phyloP scores from a whole-genome alignment of 2,888 invertebrate genomes.

The Tineola bisselliella region DNA sequence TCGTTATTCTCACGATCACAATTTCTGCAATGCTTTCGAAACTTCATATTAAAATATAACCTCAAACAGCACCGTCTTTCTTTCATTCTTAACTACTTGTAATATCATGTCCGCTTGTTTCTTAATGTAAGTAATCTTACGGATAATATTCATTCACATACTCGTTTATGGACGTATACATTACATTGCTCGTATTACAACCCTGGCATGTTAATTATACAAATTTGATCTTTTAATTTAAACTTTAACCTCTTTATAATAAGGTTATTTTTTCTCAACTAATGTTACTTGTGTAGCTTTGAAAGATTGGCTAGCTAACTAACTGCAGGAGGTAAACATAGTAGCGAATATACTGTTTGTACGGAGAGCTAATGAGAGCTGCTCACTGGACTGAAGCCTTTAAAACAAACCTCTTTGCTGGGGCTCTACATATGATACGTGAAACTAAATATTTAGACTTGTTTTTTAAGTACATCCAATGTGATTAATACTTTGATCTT shows the following conservation, averaged over 20 bases:
- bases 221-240: background rate
- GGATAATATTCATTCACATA: background rate
- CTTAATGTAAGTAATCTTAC: background rate
- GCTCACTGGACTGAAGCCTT: conserved; percentile 5
- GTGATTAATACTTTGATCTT: background rate
- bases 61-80: too few species aligned
- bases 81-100: too few species aligned
- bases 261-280: background rate
- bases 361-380: conserved; percentile 4
- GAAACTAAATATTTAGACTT: background rate
- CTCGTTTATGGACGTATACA: background rate
- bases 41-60: too few species aligned
- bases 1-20: too few species aligned
- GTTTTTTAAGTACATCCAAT: background rate
- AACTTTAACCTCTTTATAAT: background rate
- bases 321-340: conserved; percentile 13
- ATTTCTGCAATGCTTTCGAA: too few species aligned
- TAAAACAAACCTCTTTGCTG: background rate
- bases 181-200: background rate
- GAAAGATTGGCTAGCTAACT: conserved; percentile 6
- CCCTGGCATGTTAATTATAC: background rate
- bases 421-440: background rate
- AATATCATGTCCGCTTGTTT: background rate
- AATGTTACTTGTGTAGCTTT: background rate
- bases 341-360: background rate